These are phyloP conservation scores for Agrypnus murinus DNA, from an alignment of 2,888 invertebrate species.

Conservation along the genomic window DNA sequence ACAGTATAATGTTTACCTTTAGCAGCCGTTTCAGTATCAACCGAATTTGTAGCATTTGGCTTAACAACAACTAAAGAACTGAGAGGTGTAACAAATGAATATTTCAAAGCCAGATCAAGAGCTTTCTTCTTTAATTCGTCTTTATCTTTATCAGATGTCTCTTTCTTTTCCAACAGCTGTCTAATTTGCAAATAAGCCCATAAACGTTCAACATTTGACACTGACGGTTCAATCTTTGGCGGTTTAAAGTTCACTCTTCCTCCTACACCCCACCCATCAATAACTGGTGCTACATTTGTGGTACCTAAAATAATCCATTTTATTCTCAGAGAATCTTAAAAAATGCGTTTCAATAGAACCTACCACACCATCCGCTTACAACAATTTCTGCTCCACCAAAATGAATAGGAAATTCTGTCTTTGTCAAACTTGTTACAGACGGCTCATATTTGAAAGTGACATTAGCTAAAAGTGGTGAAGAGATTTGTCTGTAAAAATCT, in stretches of 20 bases:
- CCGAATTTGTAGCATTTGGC: constrained; percentile 74
- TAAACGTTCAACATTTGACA: constrained; percentile 71
- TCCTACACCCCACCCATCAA: constrained; percentile 22
- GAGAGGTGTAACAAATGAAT: constrained; percentile 80
- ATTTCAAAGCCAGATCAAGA: constrained; percentile 76
- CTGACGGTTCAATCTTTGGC: background rate
- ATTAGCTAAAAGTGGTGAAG: constrained; percentile 79
- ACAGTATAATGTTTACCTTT: too few relatives aligned
- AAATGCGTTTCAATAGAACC: background rate
- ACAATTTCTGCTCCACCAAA: constrained; percentile 80
- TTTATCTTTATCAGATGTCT: constrained; percentile 58
- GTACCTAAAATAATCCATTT: too few relatives aligned
- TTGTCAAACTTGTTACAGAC: constrained; percentile 75
- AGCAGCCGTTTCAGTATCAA: constrained; percentile 73
- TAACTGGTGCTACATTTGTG: background rate
- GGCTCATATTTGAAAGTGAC: constrained; percentile 78
- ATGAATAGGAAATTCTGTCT: constrained; percentile 74
- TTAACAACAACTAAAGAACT: constrained; percentile 81
- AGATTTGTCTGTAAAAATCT: constrained; percentile 80
- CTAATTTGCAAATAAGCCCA: constrained; percentile 82
- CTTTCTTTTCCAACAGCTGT: constrained; percentile 75
- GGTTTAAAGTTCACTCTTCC: constrained; percentile 11
- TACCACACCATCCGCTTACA: constrained; percentile 74
- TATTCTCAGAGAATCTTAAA: background rate
- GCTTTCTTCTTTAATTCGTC: constrained; percentile 72